Conservation (phyloP, 2,888 invertebrate genomes). For the Pristionchus entomophagus region DNA sequence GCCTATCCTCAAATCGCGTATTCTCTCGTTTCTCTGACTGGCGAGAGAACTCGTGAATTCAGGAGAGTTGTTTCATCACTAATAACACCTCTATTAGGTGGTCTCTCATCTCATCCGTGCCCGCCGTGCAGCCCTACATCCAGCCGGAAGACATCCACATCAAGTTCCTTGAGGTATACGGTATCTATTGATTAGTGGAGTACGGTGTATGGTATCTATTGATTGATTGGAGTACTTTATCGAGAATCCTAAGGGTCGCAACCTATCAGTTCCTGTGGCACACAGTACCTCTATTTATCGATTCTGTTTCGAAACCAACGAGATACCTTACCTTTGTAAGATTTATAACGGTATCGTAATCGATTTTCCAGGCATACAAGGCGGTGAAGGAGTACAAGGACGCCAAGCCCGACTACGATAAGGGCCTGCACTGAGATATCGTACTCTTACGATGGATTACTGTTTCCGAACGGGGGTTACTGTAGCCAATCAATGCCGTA, state of each 20-base stretch:
- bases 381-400: constrained; percentile 42
- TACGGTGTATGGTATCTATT: neutral
- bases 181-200: neutral
- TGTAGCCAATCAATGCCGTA: neutral
- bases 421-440: constrained; percentile 6
- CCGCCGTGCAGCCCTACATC: neutral
- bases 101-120: neutral
- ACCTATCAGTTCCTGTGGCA: neutral
- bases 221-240: neutral
- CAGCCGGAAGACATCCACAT: constrained; percentile 27
- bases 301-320: neutral
- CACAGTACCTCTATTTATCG: neutral
- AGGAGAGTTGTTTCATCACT: no score
- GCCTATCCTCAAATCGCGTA: no score
- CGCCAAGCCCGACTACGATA: constrained; percentile 36
- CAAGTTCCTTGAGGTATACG: constrained; percentile 26
- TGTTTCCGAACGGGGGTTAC: no score
- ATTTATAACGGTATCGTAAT: no score
- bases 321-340: neutral
- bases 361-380: constrained; percentile 10
- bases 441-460: no score
- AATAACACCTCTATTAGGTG: neutral
- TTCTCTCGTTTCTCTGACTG: no score
- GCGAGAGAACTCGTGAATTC: no score
- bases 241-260: neutral